phyloP scores from a whole-genome alignment of 2,797 vertebrate genomes.

The Nannoperca australis region DNA sequence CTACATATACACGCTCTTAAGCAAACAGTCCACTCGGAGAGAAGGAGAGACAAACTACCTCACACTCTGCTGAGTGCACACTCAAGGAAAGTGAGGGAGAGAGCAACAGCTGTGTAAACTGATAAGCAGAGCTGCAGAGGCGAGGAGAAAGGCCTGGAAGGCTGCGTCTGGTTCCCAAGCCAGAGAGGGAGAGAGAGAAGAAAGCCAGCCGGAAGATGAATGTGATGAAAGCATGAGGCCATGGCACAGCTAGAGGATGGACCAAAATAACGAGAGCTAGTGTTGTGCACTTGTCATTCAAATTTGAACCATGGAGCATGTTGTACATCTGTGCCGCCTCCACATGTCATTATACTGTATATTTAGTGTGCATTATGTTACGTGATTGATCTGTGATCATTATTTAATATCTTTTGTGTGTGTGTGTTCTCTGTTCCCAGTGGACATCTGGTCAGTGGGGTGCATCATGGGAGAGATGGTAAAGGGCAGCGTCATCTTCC shows the following conservation, averaged over 20 bases:
- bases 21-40: constrained; percentile 36
- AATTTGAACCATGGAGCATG: constrained; percentile 14
- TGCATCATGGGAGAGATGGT: constrained; percentile 99
- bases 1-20: constrained; percentile 40
- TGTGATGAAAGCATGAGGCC: constrained; percentile 54
- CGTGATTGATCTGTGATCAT: constrained; percentile 7
- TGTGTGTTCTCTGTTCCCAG: constrained; percentile 87
- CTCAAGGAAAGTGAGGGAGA: constrained; percentile 47
- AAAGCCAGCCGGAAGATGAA: constrained; percentile 55
- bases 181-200: constrained; percentile 49
- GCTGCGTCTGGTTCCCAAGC: constrained; percentile 46
- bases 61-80: constrained; percentile 35
- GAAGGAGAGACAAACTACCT: constrained; percentile 31
- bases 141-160: constrained; percentile 66
- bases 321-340: constrained; percentile 14
- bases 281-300: constrained; percentile 29
- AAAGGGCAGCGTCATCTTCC: constrained; percentile 98
- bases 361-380: constrained; percentile 19
- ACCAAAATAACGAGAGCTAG: constrained; percentile 15
- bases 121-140: constrained; percentile 72
- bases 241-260: constrained; percentile 14
- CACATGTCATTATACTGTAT: constrained; percentile 17
- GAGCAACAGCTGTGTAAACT: constrained; percentile 80
- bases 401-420: constrained; percentile 34
- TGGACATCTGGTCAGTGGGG: constrained; percentile 99